Base-by-base conservation (phyloP, 2,888 invertebrate genomes). In the Arrhopalites spinosus region DNA sequence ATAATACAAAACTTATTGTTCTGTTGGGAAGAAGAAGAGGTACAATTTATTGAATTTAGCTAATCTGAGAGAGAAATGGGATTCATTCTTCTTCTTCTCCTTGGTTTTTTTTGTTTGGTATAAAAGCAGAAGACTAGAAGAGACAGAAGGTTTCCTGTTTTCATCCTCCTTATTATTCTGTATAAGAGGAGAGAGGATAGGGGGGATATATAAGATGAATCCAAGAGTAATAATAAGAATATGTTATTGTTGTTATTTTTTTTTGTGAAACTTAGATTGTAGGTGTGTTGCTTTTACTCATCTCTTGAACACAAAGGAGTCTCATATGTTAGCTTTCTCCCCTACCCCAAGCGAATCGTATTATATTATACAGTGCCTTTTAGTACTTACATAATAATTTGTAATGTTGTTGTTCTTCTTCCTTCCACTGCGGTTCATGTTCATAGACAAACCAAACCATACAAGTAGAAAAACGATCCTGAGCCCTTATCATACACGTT, bases 201-300 rank as follows among this genome's bases (percentile, higher is more conserved):
- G n/a, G n/a, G n/a, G 11, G 36, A 36, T 36, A 71, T 71, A 23
- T n/a, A 71, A 61, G 61, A 71, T 43, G 61, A 59, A 71, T 71
- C 36, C 61, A 71, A 25, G 59, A 71, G 71, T 61, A 61, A 71
- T 71, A 71, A 71, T 71, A 71, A 71, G 61, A 36, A 47, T n/a
- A 50, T 23, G 59, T n/a, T n/a, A n/a, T n/a, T n/a, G n/a, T n/a
- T n/a, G n/a, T n/a, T n/a, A n/a, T n/a, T n/a, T n/a, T n/a, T 71
- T 71, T 70, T 71, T 59, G 1, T 71, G 59, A 61, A 71, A 25
- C 25, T n/a, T 43, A 25, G 43, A 56, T 71, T 71, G 71, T 71
- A 71, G 71, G 71, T 71, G 71, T 71, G 71, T 71, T 61, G 71
- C 71, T 59, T 71, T 61, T 71, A 43, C 71, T 71, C 71, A 71